These are phyloP conservation scores for Listrodromus nycthemerus DNA, from an alignment of 2,888 invertebrate species.

Conservation along the genomic window DNA sequence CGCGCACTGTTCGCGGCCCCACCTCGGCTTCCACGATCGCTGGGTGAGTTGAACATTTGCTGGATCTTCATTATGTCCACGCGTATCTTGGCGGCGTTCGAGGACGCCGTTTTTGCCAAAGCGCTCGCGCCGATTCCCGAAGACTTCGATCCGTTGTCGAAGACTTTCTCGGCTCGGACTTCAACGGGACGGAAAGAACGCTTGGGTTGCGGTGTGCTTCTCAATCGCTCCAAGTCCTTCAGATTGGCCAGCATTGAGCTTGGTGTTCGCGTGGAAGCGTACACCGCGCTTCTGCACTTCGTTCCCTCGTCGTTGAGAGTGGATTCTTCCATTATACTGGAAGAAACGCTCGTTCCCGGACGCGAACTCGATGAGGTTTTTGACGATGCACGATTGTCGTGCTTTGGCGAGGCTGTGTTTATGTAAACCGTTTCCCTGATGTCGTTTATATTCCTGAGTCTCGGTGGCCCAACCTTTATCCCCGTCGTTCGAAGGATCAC, in stretches of 20 bases:
- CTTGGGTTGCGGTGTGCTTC: conserved; percentile 75
- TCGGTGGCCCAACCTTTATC: conserved; percentile 76
- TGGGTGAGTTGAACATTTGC: conserved; percentile 77
- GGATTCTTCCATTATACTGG: conserved; percentile 30
- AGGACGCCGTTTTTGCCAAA: conserved; percentile 14
- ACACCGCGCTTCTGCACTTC: conserved; percentile 29
- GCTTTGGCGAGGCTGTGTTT: conserved; percentile 67
- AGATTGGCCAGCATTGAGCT: conserved; percentile 79
- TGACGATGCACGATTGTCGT: not conserved
- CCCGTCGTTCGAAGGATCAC: conserved; percentile 76
- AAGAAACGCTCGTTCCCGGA: conserved; percentile 25
- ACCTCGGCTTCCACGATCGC: conserved; percentile 28
- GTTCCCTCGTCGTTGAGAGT: not conserved
- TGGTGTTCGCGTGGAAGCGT: conserved; percentile 59
- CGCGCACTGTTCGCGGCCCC: not conserved
- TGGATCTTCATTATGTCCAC: conserved; percentile 79
- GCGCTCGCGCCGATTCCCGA: not conserved
- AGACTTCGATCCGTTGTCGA: conserved; percentile 4
- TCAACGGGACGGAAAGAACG: conserved; percentile 59
- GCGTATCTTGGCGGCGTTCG: conserved; percentile 75
- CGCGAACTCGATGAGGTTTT: conserved; percentile 12
- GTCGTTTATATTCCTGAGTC: conserved; percentile 78
- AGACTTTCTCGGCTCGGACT: conserved; percentile 24
- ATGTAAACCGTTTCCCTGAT: conserved; percentile 77
- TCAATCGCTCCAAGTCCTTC: conserved; percentile 77